phyloP scores from a whole-genome alignment of 2,797 vertebrate genomes.

The Siniperca obscura region DNA sequence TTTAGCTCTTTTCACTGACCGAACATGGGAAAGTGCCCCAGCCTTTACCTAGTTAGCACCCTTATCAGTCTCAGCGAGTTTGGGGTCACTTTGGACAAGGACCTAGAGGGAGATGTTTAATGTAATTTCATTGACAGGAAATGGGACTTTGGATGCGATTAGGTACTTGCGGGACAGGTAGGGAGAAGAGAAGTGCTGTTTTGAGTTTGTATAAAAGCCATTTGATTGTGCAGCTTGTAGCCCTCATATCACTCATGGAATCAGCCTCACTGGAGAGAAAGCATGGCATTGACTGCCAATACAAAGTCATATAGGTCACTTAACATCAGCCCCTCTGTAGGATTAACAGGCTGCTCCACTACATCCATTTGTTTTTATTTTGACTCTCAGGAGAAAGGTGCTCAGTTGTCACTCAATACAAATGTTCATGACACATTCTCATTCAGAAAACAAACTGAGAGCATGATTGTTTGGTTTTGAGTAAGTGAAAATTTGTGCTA shows the following conservation, averaged over 20 bases:
- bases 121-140: conserved; percentile 86
- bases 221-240: conserved; percentile 62
- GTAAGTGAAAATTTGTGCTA: conserved; percentile 22
- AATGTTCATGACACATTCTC: conserved; percentile 28
- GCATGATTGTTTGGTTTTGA: conserved; percentile 45
- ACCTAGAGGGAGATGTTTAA: conserved; percentile 84
- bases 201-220: conserved; percentile 72
- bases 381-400: conserved; percentile 21
- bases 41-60: conserved; percentile 85
- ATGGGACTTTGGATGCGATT: conserved; percentile 81
- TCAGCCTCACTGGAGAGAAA: conserved; percentile 40
- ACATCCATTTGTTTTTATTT: conserved; percentile 44
- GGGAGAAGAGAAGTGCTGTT: conserved; percentile 63
- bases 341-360: conserved; percentile 18
- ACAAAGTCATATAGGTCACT: conserved; percentile 52
- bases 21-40: conserved; percentile 77
- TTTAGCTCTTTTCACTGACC: conserved; percentile 60
- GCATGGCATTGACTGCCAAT: conserved; percentile 11
- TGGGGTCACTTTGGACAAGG: conserved; percentile 84
- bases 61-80: conserved; percentile 83
- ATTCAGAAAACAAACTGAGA: conserved; percentile 55
- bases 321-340: conserved; percentile 30
- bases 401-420: conserved; percentile 40
- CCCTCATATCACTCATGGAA: conserved; percentile 38
- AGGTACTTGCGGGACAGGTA: conserved; percentile 80